Evolutionary conservation across 2,797 vertebrate genomes (phyloP).

Genomic region (Gymnocypris eckloni): DNA sequence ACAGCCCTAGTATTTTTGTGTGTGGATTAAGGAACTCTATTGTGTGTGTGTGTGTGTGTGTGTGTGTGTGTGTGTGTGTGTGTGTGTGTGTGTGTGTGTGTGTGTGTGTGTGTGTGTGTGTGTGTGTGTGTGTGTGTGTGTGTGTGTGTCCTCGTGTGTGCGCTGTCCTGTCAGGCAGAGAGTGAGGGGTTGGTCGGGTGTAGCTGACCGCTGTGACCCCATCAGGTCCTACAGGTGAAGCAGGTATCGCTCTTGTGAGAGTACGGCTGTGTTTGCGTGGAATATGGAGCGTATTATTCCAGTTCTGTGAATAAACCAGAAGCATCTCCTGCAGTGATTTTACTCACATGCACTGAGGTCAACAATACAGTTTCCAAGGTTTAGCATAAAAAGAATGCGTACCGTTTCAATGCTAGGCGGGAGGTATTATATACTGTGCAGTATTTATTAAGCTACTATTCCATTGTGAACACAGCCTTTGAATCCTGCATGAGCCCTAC

Average conservation of each 20-base stretch:
- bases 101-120: constrained; percentile 30
- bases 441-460: background rate
- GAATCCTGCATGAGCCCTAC: constrained; percentile 19
- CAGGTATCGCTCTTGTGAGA: constrained; percentile 85
- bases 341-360: background rate
- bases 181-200: constrained; percentile 98
- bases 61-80: constrained; percentile 45
- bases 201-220: constrained; percentile 89
- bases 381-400: background rate
- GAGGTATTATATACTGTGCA: background rate
- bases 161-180: constrained; percentile 91
- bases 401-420: background rate
- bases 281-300: background rate
- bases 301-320: background rate
- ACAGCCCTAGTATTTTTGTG: background rate
- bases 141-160: constrained; percentile 72
- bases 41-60: background rate
- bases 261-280: constrained; percentile 17
- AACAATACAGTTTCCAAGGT: background rate
- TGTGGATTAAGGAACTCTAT: background rate
- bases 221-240: constrained; percentile 72
- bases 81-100: constrained; percentile 48
- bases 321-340: background rate
- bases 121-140: constrained; percentile 48
- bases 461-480: background rate